Evolutionary conservation across 2,888 invertebrate genomes (phyloP), one percentile per base, ranked within the genome.

Genomic region (Drosophila pegasa): DNA sequence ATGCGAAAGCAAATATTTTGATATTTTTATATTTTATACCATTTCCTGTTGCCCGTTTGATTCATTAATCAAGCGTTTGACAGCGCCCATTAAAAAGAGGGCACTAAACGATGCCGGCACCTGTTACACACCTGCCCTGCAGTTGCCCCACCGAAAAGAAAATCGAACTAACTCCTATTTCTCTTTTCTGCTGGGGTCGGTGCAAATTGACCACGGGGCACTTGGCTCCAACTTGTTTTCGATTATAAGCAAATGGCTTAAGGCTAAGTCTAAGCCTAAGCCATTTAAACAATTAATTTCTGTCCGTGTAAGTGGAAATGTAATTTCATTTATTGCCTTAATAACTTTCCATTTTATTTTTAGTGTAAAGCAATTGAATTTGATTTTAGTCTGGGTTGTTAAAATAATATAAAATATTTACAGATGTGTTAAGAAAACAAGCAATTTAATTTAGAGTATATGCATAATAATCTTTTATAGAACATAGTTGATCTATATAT

Each of bases 1-100:
- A 71, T 82, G 82, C 82, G 87, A 82, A 82, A 87, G 87, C 75
- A 77, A 81, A 81, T 78, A 86, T 71, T 64, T 78, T 55, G 61
- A 72, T 62, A 68, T 55, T 54, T 33, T 48, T 14, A 25, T 62
- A 41, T 51, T 31, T 51, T n/a, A 22, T 63, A 45, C 33, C 62
- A 64, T 65, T 87, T 85, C 79, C 86, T 73, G 65, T 47, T 54
- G 33, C 43, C 27, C 66, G 64, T 47, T 40, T 40, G 66, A 66
- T 71, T 70, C 83, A 83, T 83, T 72, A 83, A 83, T 83, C 83
- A 83, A 68, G 62, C 60, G 35, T 61, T 38, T 60, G 66, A 12
- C 59, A 71, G 59, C 62, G n/a, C 57, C 25, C 33, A 27, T 33
- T 60, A 60, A 56, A 37, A 56, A 37, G 62, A 31, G 51, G 38